These are phyloP conservation scores for Myotis myotis DNA, from an alignment of 2,797 vertebrate species.

Conservation along the genomic window DNA sequence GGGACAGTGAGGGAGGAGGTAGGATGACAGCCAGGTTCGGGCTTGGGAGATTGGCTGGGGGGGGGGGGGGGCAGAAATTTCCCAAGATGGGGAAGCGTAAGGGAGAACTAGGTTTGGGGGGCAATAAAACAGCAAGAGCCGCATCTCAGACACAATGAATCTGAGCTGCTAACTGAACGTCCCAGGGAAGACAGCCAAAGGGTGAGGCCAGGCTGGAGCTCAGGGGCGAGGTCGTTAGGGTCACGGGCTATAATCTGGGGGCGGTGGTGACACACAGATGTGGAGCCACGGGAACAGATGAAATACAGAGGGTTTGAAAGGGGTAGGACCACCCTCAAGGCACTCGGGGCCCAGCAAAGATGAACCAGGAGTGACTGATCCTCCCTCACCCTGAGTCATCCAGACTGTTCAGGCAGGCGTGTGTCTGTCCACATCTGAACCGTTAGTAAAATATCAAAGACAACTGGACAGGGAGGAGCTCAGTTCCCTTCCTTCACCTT, in stretches of 20 bases:
- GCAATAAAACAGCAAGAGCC: not conserved
- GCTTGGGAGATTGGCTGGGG: not conserved
- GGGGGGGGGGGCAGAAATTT: not conserved
- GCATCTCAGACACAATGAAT: accelerated
- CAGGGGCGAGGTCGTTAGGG: not conserved
- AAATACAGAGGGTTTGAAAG: not conserved
- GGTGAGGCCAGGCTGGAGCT: not conserved
- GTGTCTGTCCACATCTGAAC: not conserved
- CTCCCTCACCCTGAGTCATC: not conserved
- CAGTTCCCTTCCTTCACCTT: accelerated
- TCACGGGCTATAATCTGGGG: not conserved
- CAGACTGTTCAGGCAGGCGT: not conserved
- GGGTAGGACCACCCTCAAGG: not conserved
- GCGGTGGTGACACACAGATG: not conserved
- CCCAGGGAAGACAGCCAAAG: not conserved
- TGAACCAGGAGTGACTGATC: accelerated
- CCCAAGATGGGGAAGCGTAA: accelerated
- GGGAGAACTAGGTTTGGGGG: not conserved
- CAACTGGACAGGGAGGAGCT: not conserved
- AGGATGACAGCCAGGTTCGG: not conserved
- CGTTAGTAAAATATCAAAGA: not conserved
- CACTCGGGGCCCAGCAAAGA: accelerated
- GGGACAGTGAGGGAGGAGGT: not conserved
- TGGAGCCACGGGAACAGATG: not conserved
- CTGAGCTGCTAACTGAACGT: not conserved